Base-by-base conservation (phyloP, 2,797 vertebrate genomes). In the Microhierax caerulescens region DNA sequence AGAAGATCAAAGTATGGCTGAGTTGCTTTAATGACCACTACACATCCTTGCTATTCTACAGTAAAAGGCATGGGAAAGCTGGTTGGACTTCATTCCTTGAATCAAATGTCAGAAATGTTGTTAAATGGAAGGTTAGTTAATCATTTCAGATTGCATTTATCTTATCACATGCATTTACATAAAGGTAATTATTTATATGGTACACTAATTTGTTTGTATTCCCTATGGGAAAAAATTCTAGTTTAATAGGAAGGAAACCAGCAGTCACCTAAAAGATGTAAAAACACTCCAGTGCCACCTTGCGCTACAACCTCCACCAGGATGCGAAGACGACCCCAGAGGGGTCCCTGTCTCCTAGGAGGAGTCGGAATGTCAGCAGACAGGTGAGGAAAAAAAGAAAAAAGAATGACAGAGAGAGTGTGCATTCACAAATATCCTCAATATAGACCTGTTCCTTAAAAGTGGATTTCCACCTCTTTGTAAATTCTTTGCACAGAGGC, bases 121-220 rank as follows among this genome's bases (percentile, higher is more conserved):
- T 97, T 96, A 95, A 92, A 97, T 83, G 45, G 88, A 97, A 96
- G 97, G 95, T 97, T 95, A 97, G 96, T 97, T 97, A 97, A 97
- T 97, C 12, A 97, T 97, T 97, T 95, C 90, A 96, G 78, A 83
- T 91, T 91, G 74, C 64, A 89, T 96, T 94, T 96, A 87, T 97
- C 95, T 96, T 97, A 96, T 96, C 95, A 96, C 94, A 60, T 87
- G n/a, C 89, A 97, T 97, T 97, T 95, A 77, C 95, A 96, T 96
- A 95, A 96, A 93, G 85, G 80, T 92, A 92, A 93, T 96, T 96
- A 97, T 97, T 97, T 97, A 77, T 96, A 94, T 77, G 94, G 92
- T 95, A 97, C 86, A 96, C 75, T 95, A 95, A 95, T 96, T 95
- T 95, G 89, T 88, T 96, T 96, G 78, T 84, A 92, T 92, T 92